Percentiles rank a stretch among this genome's conserved stretches.
Conservation (phyloP, 2,797 vertebrate species). For the Poliocrania exsul region DNA sequence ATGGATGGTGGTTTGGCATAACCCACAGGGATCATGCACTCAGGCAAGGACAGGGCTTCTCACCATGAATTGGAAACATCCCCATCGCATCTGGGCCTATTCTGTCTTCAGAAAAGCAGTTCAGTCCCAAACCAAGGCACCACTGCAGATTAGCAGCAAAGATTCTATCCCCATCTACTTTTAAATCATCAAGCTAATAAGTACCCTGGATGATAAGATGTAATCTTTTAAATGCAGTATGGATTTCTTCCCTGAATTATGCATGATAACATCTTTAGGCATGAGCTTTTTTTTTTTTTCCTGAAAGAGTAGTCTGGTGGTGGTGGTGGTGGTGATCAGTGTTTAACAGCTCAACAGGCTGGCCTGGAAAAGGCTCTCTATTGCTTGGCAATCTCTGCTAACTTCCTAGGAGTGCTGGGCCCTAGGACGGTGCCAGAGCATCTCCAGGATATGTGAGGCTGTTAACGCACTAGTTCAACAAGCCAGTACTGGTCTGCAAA, state of each 20-base stretch:
- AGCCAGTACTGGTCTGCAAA: background rate
- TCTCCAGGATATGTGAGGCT: background rate
- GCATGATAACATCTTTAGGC: slow-evolving; percentile 59
- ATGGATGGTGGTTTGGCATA: accelerated
- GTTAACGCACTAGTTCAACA: background rate
- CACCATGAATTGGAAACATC: accelerated
- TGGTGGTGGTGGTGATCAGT: background rate
- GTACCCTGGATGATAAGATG: slow-evolving; percentile 63
- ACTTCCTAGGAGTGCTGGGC: background rate
- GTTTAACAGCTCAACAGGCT: background rate
- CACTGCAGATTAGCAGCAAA: background rate
- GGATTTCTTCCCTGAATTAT: slow-evolving; percentile 68
- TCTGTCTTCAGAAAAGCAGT: background rate
- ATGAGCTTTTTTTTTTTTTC: background rate
- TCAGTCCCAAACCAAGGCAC: background rate
- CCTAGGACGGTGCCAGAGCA: background rate
- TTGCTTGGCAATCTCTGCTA: background rate
- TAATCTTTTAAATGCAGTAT: slow-evolving; percentile 73
- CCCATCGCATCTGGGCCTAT: background rate
- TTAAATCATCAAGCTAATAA: slow-evolving; percentile 64
- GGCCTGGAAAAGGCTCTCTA: background rate
- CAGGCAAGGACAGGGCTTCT: background rate
- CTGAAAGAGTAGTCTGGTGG: slow-evolving; percentile 1
- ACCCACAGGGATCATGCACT: accelerated
- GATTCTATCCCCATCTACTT: background rate